Conservation (phyloP, 2,113 vertebrate genomes). For the Bubo bubo region DNA sequence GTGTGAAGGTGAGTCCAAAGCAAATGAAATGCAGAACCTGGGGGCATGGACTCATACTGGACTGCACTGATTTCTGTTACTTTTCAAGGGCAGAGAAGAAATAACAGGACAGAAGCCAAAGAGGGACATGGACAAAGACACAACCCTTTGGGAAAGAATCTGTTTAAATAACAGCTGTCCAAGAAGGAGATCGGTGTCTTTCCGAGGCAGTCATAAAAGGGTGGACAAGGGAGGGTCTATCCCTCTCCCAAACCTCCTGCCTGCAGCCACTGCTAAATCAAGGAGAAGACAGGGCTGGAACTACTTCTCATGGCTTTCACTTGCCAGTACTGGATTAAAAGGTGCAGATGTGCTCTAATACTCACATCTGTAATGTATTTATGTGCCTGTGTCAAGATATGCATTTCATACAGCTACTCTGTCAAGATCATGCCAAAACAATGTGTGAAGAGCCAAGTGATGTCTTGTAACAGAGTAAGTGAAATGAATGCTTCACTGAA, state of each 20-base stretch:
- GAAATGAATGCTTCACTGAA: not conserved
- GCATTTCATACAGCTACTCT: constrained; percentile 33
- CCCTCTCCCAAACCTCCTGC: not conserved
- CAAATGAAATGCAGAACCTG: not conserved
- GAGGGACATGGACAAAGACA: not conserved
- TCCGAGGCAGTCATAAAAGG: not conserved
- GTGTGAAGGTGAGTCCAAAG: not conserved
- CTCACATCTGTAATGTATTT: constrained; percentile 54
- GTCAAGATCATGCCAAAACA: constrained; percentile 60
- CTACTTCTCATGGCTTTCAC: not conserved
- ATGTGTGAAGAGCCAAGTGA: constrained; percentile 41
- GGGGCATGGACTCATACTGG: not conserved
- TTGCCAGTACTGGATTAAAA: constrained; percentile 37
- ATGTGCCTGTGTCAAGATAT: not conserved
- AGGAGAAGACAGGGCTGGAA: not conserved
- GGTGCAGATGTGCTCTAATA: constrained; percentile 47
- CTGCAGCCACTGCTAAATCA: not conserved
- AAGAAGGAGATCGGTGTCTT: not conserved
- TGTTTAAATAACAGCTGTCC: not conserved
- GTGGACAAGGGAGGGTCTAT: not conserved
- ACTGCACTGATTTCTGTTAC: not conserved
- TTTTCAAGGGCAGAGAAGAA: not conserved
- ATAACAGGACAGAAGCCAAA: not conserved
- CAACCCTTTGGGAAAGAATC: not conserved
- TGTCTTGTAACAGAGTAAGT: not conserved